Conservation (phyloP, 2,797 vertebrate species). For the Lophura swinhoii region DNA sequence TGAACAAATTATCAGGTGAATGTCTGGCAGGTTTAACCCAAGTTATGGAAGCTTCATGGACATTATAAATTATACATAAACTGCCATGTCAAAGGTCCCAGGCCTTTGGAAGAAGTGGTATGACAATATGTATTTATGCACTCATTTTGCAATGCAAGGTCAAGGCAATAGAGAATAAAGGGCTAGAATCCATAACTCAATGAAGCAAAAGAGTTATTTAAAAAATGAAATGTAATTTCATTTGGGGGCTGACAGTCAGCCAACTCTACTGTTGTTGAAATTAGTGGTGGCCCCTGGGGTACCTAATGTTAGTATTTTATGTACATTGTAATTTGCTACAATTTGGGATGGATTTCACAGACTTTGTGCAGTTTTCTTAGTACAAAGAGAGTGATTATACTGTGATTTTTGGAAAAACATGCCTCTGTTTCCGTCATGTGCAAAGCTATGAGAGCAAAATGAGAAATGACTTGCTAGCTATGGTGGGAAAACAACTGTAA, state of each 20-base stretch:
- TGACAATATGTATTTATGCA: slow-evolving; percentile 14
- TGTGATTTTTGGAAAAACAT: background rate
- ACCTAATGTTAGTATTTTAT: background rate
- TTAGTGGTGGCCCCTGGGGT: background rate
- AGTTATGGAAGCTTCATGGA: background rate
- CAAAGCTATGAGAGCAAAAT: background rate
- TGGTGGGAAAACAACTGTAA: background rate
- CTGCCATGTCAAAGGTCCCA: background rate
- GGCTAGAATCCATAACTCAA: background rate
- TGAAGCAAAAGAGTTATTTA: background rate
- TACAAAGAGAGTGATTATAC: background rate
- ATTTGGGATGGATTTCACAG: background rate
- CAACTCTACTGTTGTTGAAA: background rate
- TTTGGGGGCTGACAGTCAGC: background rate
- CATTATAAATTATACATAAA: slow-evolving; percentile 34
- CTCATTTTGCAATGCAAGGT: slow-evolving; percentile 13
- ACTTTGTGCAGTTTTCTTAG: background rate
- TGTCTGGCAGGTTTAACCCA: background rate
- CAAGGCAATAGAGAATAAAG: background rate
- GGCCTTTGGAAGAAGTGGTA: background rate
- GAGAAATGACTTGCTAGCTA: background rate
- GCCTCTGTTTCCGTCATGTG: background rate
- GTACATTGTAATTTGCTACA: background rate
- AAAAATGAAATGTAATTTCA: background rate
- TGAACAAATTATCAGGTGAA: slow-evolving; percentile 5